These are phyloP conservation scores for Eonycteris spelaea DNA, from an alignment of 2,113 vertebrate genomes.

Conservation along the genomic window DNA sequence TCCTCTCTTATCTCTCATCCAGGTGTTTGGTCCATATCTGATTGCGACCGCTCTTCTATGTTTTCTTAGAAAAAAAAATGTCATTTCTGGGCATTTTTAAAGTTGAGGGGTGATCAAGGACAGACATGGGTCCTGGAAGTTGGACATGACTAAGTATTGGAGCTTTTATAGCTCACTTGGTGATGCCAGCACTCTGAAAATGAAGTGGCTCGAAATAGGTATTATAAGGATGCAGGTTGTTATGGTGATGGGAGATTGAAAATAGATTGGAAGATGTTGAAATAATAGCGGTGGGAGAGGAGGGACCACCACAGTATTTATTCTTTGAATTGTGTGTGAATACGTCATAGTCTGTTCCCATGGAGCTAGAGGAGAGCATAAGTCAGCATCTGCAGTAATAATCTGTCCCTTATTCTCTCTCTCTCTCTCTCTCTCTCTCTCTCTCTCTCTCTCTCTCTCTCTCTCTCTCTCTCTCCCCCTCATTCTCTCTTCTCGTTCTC, in stretches of 20 bases:
- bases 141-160: neutral
- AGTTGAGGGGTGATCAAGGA: neutral
- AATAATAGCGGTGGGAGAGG: neutral
- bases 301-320: neutral
- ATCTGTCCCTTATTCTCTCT: neutral
- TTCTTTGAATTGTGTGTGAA: neutral
- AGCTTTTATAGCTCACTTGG: neutral
- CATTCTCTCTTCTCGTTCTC: neutral
- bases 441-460: no score
- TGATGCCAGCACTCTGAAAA: neutral
- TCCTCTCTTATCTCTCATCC: neutral
- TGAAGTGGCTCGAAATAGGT: neutral
- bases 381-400: neutral
- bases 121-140: neutral
- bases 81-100: neutral
- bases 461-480: neutral
- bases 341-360: neutral
- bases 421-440: neutral
- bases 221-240: neutral
- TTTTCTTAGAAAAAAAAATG: neutral
- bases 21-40: neutral
- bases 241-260: neutral
- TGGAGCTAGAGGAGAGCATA: neutral
- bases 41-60: neutral
- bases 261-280: slow-evolving; percentile 21